Percentiles rank a stretch among this genome's conserved stretches.
Evolutionary conservation across 2,113 vertebrate genomes (phyloP).

Genomic region (Pelusios castaneus): DNA sequence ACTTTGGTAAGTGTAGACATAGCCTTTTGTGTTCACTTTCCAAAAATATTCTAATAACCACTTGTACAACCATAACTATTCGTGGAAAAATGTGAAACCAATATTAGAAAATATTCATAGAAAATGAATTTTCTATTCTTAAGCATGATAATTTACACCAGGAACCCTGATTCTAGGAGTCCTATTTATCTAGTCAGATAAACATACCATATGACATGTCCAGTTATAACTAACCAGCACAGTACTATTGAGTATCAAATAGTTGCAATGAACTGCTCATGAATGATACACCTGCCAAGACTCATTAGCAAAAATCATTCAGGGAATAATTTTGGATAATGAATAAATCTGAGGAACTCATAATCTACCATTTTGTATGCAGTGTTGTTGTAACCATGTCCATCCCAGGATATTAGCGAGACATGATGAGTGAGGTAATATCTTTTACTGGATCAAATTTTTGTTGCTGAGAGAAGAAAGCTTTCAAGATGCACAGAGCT

Average conservation of each 20-base stretch:
- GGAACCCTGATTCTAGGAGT: conserved; percentile 9
- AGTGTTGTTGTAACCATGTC: not conserved
- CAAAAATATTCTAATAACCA: no score
- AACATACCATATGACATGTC: not conserved
- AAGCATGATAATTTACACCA: not conserved
- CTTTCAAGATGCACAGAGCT: no score
- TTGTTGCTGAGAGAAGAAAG: no score
- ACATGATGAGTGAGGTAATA: not conserved
- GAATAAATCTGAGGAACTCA: conserved; percentile 36
- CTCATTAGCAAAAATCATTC: conserved; percentile 52
- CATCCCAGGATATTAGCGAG: not conserved
- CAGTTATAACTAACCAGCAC: not conserved
- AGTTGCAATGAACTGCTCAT: not conserved
- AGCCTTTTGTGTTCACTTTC: no score
- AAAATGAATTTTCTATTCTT: conserved; percentile 29
- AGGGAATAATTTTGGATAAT: conserved; percentile 66
- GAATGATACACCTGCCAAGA: conserved; percentile 34
- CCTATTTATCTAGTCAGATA: not conserved
- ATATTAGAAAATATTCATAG: conserved; percentile 3
- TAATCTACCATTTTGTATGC: not conserved
- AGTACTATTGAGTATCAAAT: conserved; percentile 33
- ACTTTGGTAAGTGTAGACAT: no score
- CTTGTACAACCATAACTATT: not conserved
- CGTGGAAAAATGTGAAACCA: not conserved
- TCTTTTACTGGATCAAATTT: no score